phyloP scores from a whole-genome alignment of 2,888 invertebrate genomes.

The Actias luna region DNA sequence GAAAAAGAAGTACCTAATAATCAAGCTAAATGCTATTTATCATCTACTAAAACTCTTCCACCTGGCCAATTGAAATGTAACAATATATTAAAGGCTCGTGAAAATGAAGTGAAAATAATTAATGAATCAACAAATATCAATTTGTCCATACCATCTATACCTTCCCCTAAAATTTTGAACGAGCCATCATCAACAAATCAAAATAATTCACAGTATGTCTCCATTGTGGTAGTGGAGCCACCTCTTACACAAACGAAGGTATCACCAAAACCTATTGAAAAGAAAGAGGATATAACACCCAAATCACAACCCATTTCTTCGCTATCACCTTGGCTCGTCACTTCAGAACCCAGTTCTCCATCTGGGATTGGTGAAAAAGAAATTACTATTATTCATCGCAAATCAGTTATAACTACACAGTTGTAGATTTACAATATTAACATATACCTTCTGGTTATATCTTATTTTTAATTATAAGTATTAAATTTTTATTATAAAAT shows the following conservation, averaged over 20 bases:
- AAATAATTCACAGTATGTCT: slow-evolving; percentile 74
- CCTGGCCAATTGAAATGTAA: slow-evolving; percentile 96
- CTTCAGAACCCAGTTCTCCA: slow-evolving; percentile 86
- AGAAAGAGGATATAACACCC: slow-evolving; percentile 76
- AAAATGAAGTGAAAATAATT: slow-evolving; percentile 73
- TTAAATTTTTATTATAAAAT: neutral
- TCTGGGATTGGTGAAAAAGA: slow-evolving; percentile 83
- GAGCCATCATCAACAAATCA: slow-evolving; percentile 69
- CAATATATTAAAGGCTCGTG: slow-evolving; percentile 92
- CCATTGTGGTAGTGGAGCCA: slow-evolving; percentile 76
- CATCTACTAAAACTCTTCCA: slow-evolving; percentile 87
- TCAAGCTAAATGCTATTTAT: slow-evolving; percentile 84
- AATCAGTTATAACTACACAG: slow-evolving; percentile 94
- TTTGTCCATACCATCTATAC: slow-evolving; percentile 69
- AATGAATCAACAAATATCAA: slow-evolving; percentile 73
- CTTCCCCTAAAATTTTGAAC: slow-evolving; percentile 79
- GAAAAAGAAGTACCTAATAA: slow-evolving; percentile 86
- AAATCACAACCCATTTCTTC: slow-evolving; percentile 84
- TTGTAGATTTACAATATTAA: slow-evolving; percentile 55
- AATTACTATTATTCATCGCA: slow-evolving; percentile 88
- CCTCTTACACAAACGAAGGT: slow-evolving; percentile 62
- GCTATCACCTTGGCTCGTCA: slow-evolving; percentile 91
- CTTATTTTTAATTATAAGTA: neutral
- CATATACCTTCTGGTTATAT: neutral
- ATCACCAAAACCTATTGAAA: slow-evolving; percentile 74